Base-by-base conservation (phyloP, 1,140 invertebrate genomes). In the Brachionus rubens region DNA sequence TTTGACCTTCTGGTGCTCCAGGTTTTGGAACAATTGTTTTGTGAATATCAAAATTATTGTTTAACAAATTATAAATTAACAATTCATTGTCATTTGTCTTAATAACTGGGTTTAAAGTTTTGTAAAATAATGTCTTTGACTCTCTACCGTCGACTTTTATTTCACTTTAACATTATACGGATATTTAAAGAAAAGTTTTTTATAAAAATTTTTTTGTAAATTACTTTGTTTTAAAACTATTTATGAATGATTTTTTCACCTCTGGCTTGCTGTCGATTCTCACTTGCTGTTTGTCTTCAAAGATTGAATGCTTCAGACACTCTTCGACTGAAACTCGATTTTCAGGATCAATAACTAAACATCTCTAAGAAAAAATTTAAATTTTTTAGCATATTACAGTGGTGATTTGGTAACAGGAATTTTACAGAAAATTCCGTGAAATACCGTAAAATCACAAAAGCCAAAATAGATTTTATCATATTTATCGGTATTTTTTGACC, bases 271-370 rank as follows among this genome's bases (percentile, higher is more conserved):
- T 59, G 3, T 36, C 9, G 33, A 36, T 36, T 36, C 4, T 36
- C 1, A 19, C n/a, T 16, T 28, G 16, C 9, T 50, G 40, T 21
- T 50, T 72, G 14, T n/a, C 19, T 12, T 54, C 68, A 50, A 72
- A 72, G n/a, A 72, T n/a, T 6, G 43, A 33, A 72, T 72, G 68
- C n/a, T 10, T 1, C 12, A 72, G n/a, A 33, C 68, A 72, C 19
- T 72, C 68, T 36, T 36, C 16, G 26, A 72, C 50, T 19, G 43
- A 50, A 16, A 12, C 16, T 14, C 68, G 68, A 10, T 48, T 36
- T n/a, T 30, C 24, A 21, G 68, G 68, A 50, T 50, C 46, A 24
- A 72, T 36, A 40, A 19, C 19, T 26, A 72, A 72, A 24, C 46
- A 50, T 48, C 30, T 50, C 68, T 72, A 21, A n/a, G 41, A 16